Evolutionary conservation across 2,113 vertebrate species (phyloP).

Genomic region (Capreolus pygargus): DNA sequence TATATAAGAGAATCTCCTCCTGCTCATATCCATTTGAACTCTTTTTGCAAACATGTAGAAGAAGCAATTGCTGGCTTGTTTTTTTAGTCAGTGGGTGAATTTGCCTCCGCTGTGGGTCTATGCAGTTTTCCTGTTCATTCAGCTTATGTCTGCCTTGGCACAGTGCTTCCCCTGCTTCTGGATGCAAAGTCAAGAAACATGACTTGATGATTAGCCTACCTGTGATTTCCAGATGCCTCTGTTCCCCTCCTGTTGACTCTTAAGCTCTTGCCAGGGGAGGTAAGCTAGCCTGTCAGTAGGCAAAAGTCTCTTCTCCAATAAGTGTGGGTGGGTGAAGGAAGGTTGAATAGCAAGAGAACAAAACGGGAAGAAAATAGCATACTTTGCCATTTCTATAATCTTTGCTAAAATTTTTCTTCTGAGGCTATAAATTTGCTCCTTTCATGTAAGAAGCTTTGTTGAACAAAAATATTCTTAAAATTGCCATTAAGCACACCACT

Average conservation of each 20-base stretch:
- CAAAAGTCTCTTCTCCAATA: background rate
- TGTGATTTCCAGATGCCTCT: background rate
- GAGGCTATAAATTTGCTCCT: constrained; percentile 19
- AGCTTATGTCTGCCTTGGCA: background rate
- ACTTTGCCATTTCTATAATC: constrained; percentile 11
- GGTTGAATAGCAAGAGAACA: background rate
- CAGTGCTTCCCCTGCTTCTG: background rate
- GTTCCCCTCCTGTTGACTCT: background rate
- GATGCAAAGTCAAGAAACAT: background rate
- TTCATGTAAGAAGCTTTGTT: constrained; percentile 29
- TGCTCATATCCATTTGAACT: background rate
- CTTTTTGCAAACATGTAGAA: background rate
- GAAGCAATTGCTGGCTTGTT: background rate
- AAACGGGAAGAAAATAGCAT: background rate
- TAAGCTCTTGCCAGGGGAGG: background rate
- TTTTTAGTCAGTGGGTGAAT: background rate
- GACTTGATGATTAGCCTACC: background rate
- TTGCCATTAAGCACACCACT: background rate
- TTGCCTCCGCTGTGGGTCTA: background rate
- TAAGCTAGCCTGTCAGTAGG: background rate
- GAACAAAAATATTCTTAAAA: constrained; percentile 44
- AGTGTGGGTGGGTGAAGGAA: background rate
- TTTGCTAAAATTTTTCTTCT: constrained; percentile 31
- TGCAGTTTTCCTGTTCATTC: background rate
- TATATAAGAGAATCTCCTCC: background rate